Base-by-base conservation (phyloP, 1,140 invertebrate species). In the Leptinotarsa defecta region DNA sequence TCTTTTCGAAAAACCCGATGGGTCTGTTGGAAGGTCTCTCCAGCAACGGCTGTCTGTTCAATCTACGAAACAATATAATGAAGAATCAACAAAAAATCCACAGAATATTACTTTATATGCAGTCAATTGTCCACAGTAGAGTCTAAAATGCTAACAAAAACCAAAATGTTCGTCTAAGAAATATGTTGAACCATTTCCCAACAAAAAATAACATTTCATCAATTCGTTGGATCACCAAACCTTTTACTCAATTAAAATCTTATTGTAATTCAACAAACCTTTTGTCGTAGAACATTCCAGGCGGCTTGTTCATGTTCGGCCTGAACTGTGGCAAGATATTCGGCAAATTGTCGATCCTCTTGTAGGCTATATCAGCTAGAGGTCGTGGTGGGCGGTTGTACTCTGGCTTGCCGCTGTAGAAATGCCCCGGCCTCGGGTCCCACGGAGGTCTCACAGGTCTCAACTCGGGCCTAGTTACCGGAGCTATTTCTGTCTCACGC, bases 271-370 rank as follows among this genome's bases (percentile, higher is more conserved):
- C 34, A 43, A 43, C 34, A 43, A 43, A 43, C 19, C 78, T 74
- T n/a, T 81, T 77, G 65, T 80, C 78, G 19, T 71, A 78, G 57
- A 78, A 74, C 64, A 77, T 68, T 43, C 75, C 19, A 27, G 71
- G 77, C 2, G 74, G 48, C 22, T 75, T 67, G 19, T 82, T 82
- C 74, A 81, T 78, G 76, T 92, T 92, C 0, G 92, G 92, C 68
- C 91, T 85, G 73, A 93, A 93, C 79, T 92, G 91, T 0, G 92
- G 92, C 48, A 92, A 78, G 77, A 93, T 92, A 78, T 92, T 92
- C 0, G 92, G 92, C 64, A 92, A 78, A 75, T 88, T 88, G 43
- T 85, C 81, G 13, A 84, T 83, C 22, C 70, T 83, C 64, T 86
- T 86, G 71, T 86, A 85, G n/a, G 80, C 73, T 43, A 81, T 74